Conservation (phyloP, 2,113 vertebrate species). For the Thryonomys swinderianus region DNA sequence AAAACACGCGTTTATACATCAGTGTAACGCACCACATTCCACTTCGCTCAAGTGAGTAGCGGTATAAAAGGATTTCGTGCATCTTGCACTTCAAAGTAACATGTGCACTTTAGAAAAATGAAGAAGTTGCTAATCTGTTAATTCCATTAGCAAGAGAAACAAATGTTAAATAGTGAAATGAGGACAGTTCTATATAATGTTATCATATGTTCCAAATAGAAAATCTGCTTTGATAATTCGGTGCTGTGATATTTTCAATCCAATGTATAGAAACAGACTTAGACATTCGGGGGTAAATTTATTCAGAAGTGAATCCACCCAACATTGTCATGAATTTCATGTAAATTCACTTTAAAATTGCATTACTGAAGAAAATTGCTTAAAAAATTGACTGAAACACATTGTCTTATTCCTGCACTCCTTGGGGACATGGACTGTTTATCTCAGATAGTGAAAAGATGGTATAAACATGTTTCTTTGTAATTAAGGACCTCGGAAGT, state of each 20-base stretch:
- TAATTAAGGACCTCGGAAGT: background rate
- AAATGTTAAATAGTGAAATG: background rate
- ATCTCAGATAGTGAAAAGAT: background rate
- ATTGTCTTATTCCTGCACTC: background rate
- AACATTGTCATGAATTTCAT: background rate
- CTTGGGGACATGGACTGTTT: background rate
- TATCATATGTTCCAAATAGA: background rate
- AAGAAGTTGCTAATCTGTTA: background rate
- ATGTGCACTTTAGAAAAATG: background rate
- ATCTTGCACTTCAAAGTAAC: conserved; percentile 27
- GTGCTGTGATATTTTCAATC: background rate
- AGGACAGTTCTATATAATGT: background rate
- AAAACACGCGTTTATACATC: background rate
- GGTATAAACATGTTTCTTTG: background rate
- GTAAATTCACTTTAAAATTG: conserved; percentile 13
- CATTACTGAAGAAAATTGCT: background rate
- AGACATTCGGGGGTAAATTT: background rate
- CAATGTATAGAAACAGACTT: background rate
- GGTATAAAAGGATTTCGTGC: background rate
- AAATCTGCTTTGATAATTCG: background rate
- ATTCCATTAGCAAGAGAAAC: background rate
- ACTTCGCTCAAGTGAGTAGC: background rate
- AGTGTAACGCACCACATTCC: background rate
- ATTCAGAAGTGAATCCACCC: background rate
- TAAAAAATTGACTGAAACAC: background rate